Base-by-base conservation (phyloP, 2,888 invertebrate species). In the Tyria jacobaeae region DNA sequence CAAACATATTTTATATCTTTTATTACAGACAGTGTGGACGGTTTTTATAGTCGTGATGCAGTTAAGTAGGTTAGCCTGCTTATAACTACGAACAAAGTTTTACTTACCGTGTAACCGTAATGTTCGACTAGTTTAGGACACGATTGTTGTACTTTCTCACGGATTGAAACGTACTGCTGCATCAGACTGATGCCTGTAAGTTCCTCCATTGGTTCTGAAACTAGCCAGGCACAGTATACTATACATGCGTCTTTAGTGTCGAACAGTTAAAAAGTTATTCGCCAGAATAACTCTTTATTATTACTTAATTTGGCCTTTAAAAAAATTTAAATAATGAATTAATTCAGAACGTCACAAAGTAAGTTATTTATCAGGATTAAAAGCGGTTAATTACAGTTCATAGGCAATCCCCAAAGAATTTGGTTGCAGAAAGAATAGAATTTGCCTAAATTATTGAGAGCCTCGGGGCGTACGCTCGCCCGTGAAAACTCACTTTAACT, bases 401-500 rank as follows among this genome's bases (percentile, higher is more conserved):
- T 75, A 75, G 71, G 71, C 67, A 68, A 73, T 65, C 47, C 65
- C 56, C 53, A 80, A 86, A 84, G 81, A 85, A 88, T 85, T 84
- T 79, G 79, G 81, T 74, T 78, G 79, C 79, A 81, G 81, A 86
- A 87, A 85, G 84, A 88, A 88, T 84, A 87, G 86, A 88, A 90
- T 89, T 86, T 80, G 81, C 80, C 75, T 89, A 89, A 92, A 87
- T 90, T 91, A 92, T 90, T 87, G 86, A 82, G 84, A 83, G 85
- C 82, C 79, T 81, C 82, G 77, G 77, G 81, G 85, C 86, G 88
- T 84, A 88, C 89, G 87, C 82, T 86, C 86, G 80, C 83, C 90
- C 88, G 92, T 92, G 90, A 90, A 92, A 93, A 92, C 89, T 92
- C 92, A 91, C 93, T 92, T 91, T 83, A 93, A 93, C 92, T 92